phyloP scores from a whole-genome alignment of 2,113 vertebrate species.

The Clupea harengus region DNA sequence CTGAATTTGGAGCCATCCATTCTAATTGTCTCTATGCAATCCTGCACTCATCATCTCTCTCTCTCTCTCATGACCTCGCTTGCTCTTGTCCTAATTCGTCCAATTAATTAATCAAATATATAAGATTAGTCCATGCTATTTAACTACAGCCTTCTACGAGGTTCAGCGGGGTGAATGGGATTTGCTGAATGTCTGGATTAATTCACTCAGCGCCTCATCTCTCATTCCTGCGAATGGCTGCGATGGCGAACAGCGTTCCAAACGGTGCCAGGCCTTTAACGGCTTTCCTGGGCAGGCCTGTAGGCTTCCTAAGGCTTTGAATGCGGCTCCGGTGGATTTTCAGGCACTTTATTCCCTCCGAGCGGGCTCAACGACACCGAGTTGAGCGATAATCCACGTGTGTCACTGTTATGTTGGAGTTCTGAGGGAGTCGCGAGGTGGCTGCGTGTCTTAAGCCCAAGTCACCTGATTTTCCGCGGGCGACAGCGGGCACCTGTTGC shows the following conservation, averaged over 20 bases:
- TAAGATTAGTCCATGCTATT: background rate
- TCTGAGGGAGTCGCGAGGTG: slow-evolving; percentile 48
- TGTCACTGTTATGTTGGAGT: slow-evolving; percentile 42
- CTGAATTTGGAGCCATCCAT: background rate
- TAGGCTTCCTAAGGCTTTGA: slow-evolving; percentile 28
- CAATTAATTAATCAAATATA: slow-evolving; percentile 34
- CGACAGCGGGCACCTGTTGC: slow-evolving; percentile 65
- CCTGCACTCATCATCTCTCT: background rate
- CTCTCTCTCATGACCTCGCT: slow-evolving; percentile 25
- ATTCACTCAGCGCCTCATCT: slow-evolving; percentile 28
- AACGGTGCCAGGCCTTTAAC: slow-evolving; percentile 14
- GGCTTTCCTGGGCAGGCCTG: background rate
- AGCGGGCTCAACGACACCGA: background rate
- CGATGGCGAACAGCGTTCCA: slow-evolving; percentile 17
- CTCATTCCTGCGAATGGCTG: slow-evolving; percentile 34
- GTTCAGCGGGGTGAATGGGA: background rate
- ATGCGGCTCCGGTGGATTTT: slow-evolving; percentile 57
- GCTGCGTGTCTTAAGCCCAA: slow-evolving; percentile 48
- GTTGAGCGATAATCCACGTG: slow-evolving; percentile 62
- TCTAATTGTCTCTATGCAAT: background rate
- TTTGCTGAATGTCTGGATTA: background rate
- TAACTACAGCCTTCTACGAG: background rate
- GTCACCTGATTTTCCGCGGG: slow-evolving; percentile 60
- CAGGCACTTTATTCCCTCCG: slow-evolving; percentile 37
- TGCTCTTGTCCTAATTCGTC: slow-evolving; percentile 49